Percentiles rank a stretch among this genome's conserved stretches.
These are phyloP conservation scores for Zophobas morio DNA, from an alignment of 1,140 invertebrate genomes.

Conservation along the genomic window DNA sequence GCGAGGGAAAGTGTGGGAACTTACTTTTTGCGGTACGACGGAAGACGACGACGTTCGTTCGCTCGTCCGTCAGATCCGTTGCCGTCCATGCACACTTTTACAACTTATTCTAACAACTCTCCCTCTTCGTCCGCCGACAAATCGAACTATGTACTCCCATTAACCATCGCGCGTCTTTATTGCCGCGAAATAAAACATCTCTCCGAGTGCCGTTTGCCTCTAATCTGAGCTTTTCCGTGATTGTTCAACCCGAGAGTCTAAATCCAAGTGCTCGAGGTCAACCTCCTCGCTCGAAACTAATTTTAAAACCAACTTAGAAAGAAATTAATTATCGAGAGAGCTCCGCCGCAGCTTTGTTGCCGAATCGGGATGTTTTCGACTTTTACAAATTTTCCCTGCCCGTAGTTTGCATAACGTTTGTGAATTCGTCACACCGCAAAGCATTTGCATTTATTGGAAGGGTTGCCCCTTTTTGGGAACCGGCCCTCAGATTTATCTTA, in stretches of 20 bases:
- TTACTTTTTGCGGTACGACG: too few relatives aligned
- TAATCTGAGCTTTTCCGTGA: constrained; percentile 23
- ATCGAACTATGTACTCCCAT: constrained; percentile 14
- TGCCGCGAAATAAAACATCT: constrained; percentile 27
- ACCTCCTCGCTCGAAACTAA: constrained; percentile 8
- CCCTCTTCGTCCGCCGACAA: constrained; percentile 9
- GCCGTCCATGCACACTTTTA: not conserved
- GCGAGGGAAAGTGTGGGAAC: too few relatives aligned
- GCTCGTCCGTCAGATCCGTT: too few relatives aligned
- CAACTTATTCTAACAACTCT: not conserved
- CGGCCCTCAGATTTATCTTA: not conserved
- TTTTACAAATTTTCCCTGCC: not conserved
- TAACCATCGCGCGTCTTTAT: constrained; percentile 24
- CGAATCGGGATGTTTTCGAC: not conserved
- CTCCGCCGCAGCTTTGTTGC: not conserved
- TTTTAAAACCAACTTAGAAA: constrained; percentile 1
- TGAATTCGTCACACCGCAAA: not conserved
- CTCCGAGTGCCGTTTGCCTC: constrained; percentile 1
- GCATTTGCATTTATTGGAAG: not conserved
- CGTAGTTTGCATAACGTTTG: not conserved
- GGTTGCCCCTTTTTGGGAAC: too few relatives aligned
- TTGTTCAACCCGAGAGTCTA: constrained; percentile 11
- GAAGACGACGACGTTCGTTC: too few relatives aligned
- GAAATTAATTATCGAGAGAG: constrained; percentile 19
- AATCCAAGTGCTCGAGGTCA: constrained; percentile 11